These are phyloP conservation scores for Phrynocephalus versicolor DNA, from an alignment of 2,113 vertebrate species.

Conservation along the genomic window DNA sequence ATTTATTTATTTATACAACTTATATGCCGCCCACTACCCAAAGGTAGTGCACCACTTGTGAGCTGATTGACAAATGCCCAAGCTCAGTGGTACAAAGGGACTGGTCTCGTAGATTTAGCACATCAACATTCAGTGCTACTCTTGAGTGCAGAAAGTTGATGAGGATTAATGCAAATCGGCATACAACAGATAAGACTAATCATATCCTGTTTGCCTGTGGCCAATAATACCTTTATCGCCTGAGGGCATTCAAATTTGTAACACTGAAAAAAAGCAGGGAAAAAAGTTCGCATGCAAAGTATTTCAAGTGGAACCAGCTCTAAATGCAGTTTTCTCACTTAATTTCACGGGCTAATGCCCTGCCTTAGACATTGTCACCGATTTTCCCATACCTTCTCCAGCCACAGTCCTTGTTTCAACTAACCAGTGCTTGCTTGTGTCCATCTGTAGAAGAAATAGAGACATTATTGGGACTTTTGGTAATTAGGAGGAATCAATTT, in stretches of 20 bases:
- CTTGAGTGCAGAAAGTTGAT: neutral
- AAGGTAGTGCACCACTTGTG: neutral
- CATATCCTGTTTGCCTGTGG: constrained; percentile 7
- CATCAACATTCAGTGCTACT: neutral
- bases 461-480: neutral
- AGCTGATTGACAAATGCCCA: accelerated
- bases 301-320: constrained; percentile 45
- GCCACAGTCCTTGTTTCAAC: neutral
- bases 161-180: neutral
- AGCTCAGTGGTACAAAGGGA: neutral
- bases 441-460: neutral
- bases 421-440: neutral
- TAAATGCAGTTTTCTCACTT: constrained; percentile 34
- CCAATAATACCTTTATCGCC: constrained; percentile 2
- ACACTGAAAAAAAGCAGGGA: constrained; percentile 12
- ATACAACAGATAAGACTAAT: neutral
- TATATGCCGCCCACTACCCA: no score
- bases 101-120: neutral
- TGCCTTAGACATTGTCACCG: constrained; percentile 12
- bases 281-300: constrained; percentile 10
- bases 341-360: constrained; percentile 52
- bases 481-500: neutral
- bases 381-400: constrained; percentile 26
- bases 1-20: no score
- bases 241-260: neutral